A percentile compares a stretch with the other conserved stretches of the same genome.
Conservation (phyloP, 2,113 vertebrate species). For the Paratilapia polleni region DNA sequence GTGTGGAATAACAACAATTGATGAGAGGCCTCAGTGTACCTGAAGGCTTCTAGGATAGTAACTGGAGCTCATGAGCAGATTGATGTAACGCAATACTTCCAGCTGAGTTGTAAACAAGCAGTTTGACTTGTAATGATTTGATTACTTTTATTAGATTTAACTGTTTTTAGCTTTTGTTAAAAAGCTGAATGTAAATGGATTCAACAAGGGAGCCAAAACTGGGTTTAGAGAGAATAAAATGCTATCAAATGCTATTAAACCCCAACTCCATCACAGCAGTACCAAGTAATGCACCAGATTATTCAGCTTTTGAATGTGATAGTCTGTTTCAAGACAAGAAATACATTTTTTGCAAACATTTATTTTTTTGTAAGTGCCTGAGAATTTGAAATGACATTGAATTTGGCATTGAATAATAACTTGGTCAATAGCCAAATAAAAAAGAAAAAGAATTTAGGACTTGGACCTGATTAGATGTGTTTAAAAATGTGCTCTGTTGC, state of each 20-base stretch:
- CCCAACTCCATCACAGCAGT: neutral
- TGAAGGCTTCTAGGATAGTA: constrained; percentile 35
- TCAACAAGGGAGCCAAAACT: neutral
- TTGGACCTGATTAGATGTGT: neutral
- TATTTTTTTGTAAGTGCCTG: too few relatives aligned
- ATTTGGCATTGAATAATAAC: neutral
- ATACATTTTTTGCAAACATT: neutral
- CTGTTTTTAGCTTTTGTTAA: constrained; percentile 1
- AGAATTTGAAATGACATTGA: neutral
- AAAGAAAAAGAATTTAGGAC: neutral
- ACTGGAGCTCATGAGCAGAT: constrained; percentile 2
- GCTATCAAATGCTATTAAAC: neutral
- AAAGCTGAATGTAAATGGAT: constrained; percentile 7
- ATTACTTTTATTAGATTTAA: constrained; percentile 6
- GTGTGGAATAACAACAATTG: constrained; percentile 47
- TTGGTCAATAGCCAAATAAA: neutral
- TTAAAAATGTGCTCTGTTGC: neutral
- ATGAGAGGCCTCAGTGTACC: constrained; percentile 22
- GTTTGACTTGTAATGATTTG: neutral
- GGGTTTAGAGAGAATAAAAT: neutral
- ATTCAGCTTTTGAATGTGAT: neutral
- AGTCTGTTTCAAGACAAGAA: neutral
- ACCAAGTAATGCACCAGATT: neutral
- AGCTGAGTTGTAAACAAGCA: constrained; percentile 3
- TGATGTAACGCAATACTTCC: constrained; percentile 1